Conservation (phyloP, 2,888 invertebrate species). For the Eupithecia dodoneata region DNA sequence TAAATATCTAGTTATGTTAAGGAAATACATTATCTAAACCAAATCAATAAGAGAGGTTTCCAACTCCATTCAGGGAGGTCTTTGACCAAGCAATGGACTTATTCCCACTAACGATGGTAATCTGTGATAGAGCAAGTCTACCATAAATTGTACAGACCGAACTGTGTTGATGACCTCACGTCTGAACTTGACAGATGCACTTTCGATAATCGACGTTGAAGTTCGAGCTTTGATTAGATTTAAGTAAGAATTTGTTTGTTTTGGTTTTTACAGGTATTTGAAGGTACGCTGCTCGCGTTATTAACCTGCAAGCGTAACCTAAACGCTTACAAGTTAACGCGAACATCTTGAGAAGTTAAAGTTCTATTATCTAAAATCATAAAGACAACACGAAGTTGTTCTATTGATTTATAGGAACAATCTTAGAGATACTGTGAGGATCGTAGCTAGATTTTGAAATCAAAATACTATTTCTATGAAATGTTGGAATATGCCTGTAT, state of each 20-base stretch:
- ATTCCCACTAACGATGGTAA: neutral
- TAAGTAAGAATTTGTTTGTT: neutral
- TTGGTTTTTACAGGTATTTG: neutral
- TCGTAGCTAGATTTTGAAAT: neutral
- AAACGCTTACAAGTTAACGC: neutral
- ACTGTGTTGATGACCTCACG: slow-evolving; percentile 15
- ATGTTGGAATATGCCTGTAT: neutral
- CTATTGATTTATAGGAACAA: too few species aligned
- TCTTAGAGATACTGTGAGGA: neutral
- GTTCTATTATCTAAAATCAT: neutral
- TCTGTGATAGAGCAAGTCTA: neutral
- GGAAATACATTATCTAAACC: neutral
- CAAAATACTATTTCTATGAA: neutral
- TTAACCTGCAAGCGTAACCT: too few species aligned
- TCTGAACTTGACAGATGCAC: slow-evolving; percentile 25
- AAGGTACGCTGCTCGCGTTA: neutral
- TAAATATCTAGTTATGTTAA: neutral
- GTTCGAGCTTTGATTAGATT: slow-evolving; percentile 3
- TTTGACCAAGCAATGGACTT: neutral
- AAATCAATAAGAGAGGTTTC: neutral
- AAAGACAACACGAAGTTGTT: too few species aligned
- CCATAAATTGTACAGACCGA: neutral
- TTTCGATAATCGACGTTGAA: slow-evolving; percentile 8
- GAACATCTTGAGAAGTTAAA: neutral
- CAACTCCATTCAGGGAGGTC: neutral